Conservation (phyloP, 2,888 invertebrate genomes). For the Drosophila peninsularis region DNA sequence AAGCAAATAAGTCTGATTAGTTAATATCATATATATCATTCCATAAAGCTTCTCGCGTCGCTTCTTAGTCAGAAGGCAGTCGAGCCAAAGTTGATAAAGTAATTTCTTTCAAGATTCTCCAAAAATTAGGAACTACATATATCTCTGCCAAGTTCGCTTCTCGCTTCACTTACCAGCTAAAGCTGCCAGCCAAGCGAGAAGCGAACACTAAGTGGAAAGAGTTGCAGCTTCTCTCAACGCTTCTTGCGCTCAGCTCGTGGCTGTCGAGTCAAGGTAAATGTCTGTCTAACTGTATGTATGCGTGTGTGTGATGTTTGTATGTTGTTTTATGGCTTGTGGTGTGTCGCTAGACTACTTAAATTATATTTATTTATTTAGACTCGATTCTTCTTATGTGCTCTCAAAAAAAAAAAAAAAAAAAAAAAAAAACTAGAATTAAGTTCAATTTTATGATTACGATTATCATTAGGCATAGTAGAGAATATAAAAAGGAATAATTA, state of each 20-base stretch:
- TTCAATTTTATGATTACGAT: conserved; percentile 54
- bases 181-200: not conserved
- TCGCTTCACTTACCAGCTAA: not conserved
- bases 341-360: conserved; percentile 53
- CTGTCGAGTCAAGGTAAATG: conserved; percentile 9
- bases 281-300: conserved; percentile 8
- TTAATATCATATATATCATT: too few relatives aligned
- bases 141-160: not conserved
- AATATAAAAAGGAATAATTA: conserved; percentile 78
- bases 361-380: conserved; percentile 50
- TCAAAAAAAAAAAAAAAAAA: conserved; percentile 66
- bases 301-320: conserved; percentile 10
- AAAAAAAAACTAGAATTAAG: conserved; percentile 22
- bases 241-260: conserved; percentile 2
- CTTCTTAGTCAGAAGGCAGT: too few relatives aligned
- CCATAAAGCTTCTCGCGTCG: not conserved
- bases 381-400: conserved; percentile 65
- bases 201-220: not conserved
- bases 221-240: not conserved
- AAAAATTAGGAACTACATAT: not conserved
- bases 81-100: too few relatives aligned
- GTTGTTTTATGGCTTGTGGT: conserved; percentile 8
- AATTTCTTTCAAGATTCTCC: not conserved
- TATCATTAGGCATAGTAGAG: conserved; percentile 71
- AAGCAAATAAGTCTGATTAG: too few relatives aligned